These are phyloP conservation scores for Neoscelio sp. DNA, from an alignment of 2,888 invertebrate species.

Conservation along the genomic window DNA sequence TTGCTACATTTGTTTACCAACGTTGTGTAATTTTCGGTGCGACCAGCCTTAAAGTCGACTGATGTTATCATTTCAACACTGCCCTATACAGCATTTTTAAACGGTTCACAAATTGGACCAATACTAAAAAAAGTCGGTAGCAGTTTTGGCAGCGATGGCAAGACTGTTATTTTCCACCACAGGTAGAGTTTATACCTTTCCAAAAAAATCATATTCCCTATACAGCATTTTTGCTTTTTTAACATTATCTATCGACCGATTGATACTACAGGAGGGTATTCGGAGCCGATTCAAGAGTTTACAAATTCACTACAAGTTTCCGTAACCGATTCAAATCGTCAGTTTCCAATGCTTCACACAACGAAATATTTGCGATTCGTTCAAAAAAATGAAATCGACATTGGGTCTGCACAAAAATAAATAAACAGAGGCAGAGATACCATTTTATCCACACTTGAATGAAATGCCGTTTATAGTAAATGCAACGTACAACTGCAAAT, in stretches of 20 bases:
- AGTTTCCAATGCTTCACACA: conserved; percentile 45
- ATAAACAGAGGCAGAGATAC: conserved; percentile 28
- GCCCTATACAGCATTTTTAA: too few species aligned
- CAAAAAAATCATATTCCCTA: too few species aligned
- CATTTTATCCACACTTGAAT: conserved; percentile 41
- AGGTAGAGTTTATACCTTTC: too few species aligned
- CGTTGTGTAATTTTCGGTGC: too few species aligned
- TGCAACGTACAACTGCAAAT: conserved; percentile 60
- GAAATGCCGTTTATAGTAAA: conserved; percentile 51
- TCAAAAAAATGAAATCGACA: conserved; percentile 15
- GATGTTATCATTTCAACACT: too few species aligned
- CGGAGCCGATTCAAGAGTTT: conserved; percentile 41
- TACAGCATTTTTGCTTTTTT: too few species aligned
- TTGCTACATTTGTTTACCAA: too few species aligned
- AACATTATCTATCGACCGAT: conserved; percentile 2
- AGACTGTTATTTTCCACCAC: too few species aligned
- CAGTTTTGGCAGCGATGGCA: too few species aligned
- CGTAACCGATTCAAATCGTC: conserved; percentile 17
- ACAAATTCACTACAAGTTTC: conserved; percentile 18
- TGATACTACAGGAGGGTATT: background rate
- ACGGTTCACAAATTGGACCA: too few species aligned
- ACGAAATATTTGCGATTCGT: conserved; percentile 25
- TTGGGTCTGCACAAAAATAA: conserved; percentile 17
- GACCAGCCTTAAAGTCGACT: too few species aligned
- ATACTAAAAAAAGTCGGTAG: too few species aligned